These are phyloP conservation scores for Azorinus chamasolen DNA, from an alignment of 2,888 invertebrate species.

Conservation along the genomic window DNA sequence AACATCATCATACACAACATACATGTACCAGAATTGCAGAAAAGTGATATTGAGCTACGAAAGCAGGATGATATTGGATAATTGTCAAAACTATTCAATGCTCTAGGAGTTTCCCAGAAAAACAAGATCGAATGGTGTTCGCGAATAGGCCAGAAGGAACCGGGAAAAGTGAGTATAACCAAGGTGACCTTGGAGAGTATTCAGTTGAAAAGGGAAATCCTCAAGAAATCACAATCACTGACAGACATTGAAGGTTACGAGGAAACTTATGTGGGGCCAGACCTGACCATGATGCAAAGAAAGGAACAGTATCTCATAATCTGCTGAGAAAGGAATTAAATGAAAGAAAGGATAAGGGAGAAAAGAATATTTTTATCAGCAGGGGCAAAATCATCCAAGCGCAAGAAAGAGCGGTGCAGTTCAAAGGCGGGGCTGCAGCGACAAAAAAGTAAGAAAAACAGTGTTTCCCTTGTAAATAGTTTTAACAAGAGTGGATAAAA, in stretches of 20 bases:
- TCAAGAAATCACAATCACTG: not conserved
- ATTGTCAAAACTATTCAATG: no score
- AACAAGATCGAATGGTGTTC: not conserved
- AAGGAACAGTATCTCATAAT: not conserved
- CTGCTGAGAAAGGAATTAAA: not conserved
- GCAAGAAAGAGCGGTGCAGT: not conserved
- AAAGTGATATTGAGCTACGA: no score
- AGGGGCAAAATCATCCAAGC: constrained; percentile 2
- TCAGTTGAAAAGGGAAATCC: constrained; percentile 3
- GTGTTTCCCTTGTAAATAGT: constrained; percentile 5
- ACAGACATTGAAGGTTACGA: constrained; percentile 1
- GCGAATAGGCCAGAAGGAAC: not conserved
- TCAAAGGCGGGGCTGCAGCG: constrained; percentile 6
- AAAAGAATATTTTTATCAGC: constrained; percentile 8
- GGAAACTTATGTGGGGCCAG: constrained; percentile 1
- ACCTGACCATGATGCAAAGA: constrained; percentile 7
- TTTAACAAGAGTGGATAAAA: not conserved
- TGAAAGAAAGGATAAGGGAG: constrained; percentile 1
- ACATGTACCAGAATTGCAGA: not conserved
- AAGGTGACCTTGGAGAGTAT: constrained; percentile 2
- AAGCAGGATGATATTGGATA: no score
- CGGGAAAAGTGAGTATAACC: not conserved
- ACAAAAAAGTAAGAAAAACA: not conserved
- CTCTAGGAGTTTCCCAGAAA: not conserved
- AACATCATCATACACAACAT: constrained; percentile 1